Conservation (phyloP, 2,113 vertebrate species). For the Climacteris rufus region DNA sequence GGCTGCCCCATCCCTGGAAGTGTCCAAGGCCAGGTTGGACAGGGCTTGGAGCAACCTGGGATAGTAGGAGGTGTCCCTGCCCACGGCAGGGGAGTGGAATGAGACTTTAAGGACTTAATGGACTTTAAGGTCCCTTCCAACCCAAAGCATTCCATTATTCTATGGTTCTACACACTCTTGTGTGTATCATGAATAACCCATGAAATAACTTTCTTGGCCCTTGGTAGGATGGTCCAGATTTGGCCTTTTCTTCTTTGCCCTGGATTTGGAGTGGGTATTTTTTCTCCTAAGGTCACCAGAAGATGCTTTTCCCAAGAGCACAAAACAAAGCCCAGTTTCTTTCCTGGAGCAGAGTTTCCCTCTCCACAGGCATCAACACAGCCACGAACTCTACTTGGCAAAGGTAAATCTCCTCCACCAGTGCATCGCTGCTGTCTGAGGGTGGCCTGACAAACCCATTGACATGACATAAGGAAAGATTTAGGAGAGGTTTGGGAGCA, state of each 20-base stretch:
- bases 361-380: background rate
- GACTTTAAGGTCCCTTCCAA: background rate
- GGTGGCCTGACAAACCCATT: constrained; percentile 1
- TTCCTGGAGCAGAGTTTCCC: background rate
- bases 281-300: background rate
- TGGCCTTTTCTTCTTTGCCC: background rate
- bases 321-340: accelerated
- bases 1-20: background rate
- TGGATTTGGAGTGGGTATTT: background rate
- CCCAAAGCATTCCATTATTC: background rate
- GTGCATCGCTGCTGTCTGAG: background rate
- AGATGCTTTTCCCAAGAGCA: background rate
- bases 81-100: background rate
- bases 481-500: constrained; percentile 45
- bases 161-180: background rate
- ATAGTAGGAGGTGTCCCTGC: background rate
- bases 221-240: background rate
- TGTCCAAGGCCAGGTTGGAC: accelerated
- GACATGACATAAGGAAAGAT: constrained; percentile 14
- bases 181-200: background rate
- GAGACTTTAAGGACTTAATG: too few species aligned
- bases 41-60: accelerated
- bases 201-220: background rate
- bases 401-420: background rate
- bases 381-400: background rate